These are phyloP conservation scores for Plebejus argus DNA, from an alignment of 2,888 invertebrate species.

Conservation along the genomic window DNA sequence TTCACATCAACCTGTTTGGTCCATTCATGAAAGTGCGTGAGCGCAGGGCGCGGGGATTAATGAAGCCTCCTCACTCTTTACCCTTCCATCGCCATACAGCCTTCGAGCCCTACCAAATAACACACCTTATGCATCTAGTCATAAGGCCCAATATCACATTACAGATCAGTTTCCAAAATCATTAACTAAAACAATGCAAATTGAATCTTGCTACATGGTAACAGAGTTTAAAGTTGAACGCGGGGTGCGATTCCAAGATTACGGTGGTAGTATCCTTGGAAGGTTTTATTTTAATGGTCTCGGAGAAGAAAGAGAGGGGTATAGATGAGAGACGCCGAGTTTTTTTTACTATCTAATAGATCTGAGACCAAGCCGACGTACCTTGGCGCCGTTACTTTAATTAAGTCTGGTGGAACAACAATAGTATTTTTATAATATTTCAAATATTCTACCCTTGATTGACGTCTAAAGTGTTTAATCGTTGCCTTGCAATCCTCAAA, in stretches of 20 bases:
- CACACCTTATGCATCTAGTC: slow-evolving; percentile 46
- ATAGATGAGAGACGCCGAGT: slow-evolving; percentile 38
- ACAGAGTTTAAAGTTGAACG: slow-evolving; percentile 53
- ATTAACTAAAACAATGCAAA: slow-evolving; percentile 42
- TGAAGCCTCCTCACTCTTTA: slow-evolving; percentile 69
- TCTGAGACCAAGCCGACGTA: slow-evolving; percentile 74
- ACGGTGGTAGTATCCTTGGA: slow-evolving; percentile 79
- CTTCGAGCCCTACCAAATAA: slow-evolving; percentile 47
- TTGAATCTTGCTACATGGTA: slow-evolving; percentile 45
- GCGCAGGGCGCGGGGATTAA: slow-evolving; percentile 81
- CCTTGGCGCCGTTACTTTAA: slow-evolving; percentile 73
- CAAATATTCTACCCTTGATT: slow-evolving; percentile 15
- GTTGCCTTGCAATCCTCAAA: neutral
- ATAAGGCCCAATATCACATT: slow-evolving; percentile 48
- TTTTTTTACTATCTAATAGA: slow-evolving; percentile 79
- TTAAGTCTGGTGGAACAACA: slow-evolving; percentile 58
- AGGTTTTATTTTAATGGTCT: slow-evolving; percentile 50
- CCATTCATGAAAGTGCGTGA: slow-evolving; percentile 81
- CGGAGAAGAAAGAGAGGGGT: slow-evolving; percentile 24
- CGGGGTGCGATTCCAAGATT: slow-evolving; percentile 57
- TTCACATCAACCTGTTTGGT: slow-evolving; percentile 79
- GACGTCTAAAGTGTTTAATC: slow-evolving; percentile 8
- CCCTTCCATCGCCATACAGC: slow-evolving; percentile 61
- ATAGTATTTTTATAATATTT: slow-evolving; percentile 31
- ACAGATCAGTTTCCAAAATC: slow-evolving; percentile 30